Conservation (phyloP, 1,140 invertebrate species). For the Calephelis virginiensis region DNA sequence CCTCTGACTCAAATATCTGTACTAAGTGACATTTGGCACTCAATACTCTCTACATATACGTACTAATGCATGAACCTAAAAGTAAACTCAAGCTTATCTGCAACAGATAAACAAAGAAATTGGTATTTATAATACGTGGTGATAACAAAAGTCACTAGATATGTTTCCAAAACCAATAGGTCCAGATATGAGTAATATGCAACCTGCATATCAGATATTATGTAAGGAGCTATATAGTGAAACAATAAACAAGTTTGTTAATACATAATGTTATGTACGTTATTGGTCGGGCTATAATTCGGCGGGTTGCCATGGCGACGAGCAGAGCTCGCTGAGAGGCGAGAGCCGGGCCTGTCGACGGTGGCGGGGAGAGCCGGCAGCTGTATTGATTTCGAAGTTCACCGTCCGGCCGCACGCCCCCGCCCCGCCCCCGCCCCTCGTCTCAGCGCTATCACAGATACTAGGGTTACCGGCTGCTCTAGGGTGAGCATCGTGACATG, state of each 20-base stretch:
- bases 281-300: conserved; percentile 1
- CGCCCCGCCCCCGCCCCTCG: conserved; percentile 33
- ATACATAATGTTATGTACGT: not conserved
- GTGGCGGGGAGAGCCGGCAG: conserved; percentile 50
- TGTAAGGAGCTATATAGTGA: not conserved
- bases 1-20: too few species aligned
- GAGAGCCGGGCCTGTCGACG: conserved; percentile 46
- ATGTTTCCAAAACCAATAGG: too few species aligned
- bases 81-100: too few species aligned
- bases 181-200: not conserved
- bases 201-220: not conserved
- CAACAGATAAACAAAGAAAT: too few species aligned
- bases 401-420: conserved; percentile 51
- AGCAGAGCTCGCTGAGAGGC: conserved; percentile 20
- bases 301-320: not conserved
- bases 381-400: conserved; percentile 74
- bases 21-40: too few species aligned
- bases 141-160: too few species aligned
- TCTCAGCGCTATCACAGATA: not conserved
- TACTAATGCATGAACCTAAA: too few species aligned
- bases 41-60: too few species aligned
- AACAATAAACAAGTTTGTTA: conserved; percentile 3
- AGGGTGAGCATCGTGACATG: conserved; percentile 6
- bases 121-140: too few species aligned
- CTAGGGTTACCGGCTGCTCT: not conserved